Evolutionary conservation across 2,888 invertebrate species (phyloP).

Genomic region (Tuta absoluta): DNA sequence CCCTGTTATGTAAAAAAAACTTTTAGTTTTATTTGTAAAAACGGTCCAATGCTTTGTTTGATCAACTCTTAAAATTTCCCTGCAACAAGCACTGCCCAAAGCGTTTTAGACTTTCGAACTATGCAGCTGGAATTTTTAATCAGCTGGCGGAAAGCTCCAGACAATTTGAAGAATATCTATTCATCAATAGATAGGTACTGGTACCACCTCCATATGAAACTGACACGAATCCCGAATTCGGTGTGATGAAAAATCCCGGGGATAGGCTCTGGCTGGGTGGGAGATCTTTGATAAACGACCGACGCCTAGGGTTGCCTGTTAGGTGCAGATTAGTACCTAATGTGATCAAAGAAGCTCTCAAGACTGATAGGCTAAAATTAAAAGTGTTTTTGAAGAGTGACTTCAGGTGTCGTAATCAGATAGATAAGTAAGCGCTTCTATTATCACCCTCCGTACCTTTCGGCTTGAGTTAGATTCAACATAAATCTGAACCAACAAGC

Average conservation of each 20-base stretch:
- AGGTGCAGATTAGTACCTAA: too few relatives aligned
- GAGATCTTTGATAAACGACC: conserved; percentile 28
- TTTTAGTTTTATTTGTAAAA: too few relatives aligned
- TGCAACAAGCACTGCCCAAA: background rate
- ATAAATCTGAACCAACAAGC: too few relatives aligned
- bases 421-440: too few relatives aligned
- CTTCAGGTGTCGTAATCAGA: too few relatives aligned
- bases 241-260: conserved; percentile 21
- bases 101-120: background rate
- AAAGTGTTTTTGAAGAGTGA: too few relatives aligned
- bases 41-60: background rate
- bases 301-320: background rate
- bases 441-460: too few relatives aligned
- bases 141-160: background rate
- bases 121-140: conserved; percentile 3
- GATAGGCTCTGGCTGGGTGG: conserved; percentile 15
- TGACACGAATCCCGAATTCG: conserved; percentile 11
- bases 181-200: conserved; percentile 1
- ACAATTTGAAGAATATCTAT: background rate
- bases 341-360: too few relatives aligned
- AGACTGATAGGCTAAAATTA: too few relatives aligned
- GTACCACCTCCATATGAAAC: background rate
- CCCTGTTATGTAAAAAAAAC: too few relatives aligned
- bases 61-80: background rate
- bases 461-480: too few relatives aligned